Evolutionary conservation across 2,888 invertebrate genomes (phyloP).

Genomic region (Petrophora chlorosata): DNA sequence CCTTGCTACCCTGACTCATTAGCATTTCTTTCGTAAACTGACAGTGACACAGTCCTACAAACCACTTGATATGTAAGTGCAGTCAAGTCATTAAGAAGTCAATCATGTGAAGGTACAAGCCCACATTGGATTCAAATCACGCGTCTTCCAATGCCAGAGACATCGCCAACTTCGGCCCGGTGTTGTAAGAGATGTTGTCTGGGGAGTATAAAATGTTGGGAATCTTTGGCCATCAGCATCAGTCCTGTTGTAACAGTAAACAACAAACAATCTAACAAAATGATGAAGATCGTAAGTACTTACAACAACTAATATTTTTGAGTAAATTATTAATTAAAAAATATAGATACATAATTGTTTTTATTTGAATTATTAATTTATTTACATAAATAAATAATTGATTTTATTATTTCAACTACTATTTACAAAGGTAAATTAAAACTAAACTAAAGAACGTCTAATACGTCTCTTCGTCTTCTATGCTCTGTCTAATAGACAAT

Average conservation of each 20-base stretch:
- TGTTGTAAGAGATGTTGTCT: slow-evolving; percentile 54
- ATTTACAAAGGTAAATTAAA: too few species aligned
- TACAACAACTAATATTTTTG: too few species aligned
- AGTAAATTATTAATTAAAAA: too few species aligned
- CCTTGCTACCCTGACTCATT: slow-evolving; percentile 1
- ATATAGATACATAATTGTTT: too few species aligned
- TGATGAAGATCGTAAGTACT: slow-evolving; percentile 75
- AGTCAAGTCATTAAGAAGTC: too few species aligned
- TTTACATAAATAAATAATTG: too few species aligned
- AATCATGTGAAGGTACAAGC: slow-evolving; percentile 45
- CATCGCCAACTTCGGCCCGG: slow-evolving; percentile 45
- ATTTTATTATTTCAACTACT: too few species aligned
- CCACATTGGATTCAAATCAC: slow-evolving; percentile 65
- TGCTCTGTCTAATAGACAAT: too few species aligned
- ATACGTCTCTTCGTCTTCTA: too few species aligned
- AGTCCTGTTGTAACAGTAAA: slow-evolving; percentile 59
- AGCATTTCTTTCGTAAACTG: slow-evolving; percentile 19
- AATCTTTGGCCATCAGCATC: slow-evolving; percentile 44
- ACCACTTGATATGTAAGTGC: slow-evolving; percentile 43
- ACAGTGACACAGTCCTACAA: slow-evolving; percentile 27
- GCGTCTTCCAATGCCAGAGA: slow-evolving; percentile 73
- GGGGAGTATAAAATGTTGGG: slow-evolving; percentile 63
- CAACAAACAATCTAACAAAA: slow-evolving; percentile 59
- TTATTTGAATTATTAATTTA: too few species aligned
- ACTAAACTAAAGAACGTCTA: too few species aligned